Conservation (phyloP, 2,797 vertebrate genomes). For the Florisuga fusca region DNA sequence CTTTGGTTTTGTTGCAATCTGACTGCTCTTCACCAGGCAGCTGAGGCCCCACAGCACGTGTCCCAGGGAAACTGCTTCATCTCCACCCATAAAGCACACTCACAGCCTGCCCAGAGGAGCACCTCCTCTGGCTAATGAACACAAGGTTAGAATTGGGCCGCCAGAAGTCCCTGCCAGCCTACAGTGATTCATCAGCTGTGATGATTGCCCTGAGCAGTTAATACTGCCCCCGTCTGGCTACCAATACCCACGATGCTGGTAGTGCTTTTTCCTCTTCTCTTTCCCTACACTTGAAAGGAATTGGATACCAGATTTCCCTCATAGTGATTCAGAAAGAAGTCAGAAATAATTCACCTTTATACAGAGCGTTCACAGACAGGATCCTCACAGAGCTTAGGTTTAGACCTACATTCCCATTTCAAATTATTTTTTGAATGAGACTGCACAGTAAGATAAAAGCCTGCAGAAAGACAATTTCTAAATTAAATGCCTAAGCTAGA, state of each 20-base stretch:
- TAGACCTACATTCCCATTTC: neutral
- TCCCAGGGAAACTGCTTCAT: neutral
- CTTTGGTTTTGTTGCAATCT: neutral
- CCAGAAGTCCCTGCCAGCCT: neutral
- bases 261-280: neutral
- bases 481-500: neutral
- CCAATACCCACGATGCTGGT: rapidly evolving
- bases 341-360: neutral
- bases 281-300: neutral
- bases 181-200: neutral
- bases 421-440: neutral
- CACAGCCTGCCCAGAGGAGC: neutral
- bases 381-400: neutral
- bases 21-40: neutral
- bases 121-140: neutral
- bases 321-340: neutral
- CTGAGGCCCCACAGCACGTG: neutral
- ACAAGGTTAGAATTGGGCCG: neutral
- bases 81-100: neutral
- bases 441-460: neutral
- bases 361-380: neutral
- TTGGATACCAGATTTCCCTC: neutral
- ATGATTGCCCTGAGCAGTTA: rapidly evolving
- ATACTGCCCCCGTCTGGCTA: neutral
- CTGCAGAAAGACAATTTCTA: neutral